phyloP scores from a whole-genome alignment of 2,113 vertebrate species.

The Zosterops lateralis region DNA sequence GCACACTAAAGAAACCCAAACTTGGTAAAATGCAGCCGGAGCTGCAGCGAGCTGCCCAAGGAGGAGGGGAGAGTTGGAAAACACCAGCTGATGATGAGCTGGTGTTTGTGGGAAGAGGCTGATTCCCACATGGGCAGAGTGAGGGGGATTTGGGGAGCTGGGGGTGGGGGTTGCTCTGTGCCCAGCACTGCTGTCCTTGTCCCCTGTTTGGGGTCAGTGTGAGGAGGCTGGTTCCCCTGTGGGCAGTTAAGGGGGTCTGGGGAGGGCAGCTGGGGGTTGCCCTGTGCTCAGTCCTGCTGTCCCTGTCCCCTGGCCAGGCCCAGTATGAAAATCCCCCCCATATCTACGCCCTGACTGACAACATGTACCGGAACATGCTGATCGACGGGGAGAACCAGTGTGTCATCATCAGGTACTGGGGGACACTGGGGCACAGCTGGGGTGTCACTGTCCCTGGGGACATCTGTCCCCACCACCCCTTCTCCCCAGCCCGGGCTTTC shows the following conservation, averaged over 20 bases:
- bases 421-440: neutral
- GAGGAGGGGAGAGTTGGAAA: neutral
- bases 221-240: neutral
- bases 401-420: constrained; percentile 86
- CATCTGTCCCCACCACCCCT: neutral
- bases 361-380: constrained; percentile 98
- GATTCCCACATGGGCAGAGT: neutral
- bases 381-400: constrained; percentile 96
- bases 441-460: rapidly evolving
- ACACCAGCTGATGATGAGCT: neutral
- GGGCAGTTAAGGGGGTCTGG: neutral
- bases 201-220: constrained; percentile 67
- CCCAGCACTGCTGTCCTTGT: neutral
- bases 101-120: neutral
- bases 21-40: neutral
- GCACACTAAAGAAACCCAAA: neutral
- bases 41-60: rapidly evolving
- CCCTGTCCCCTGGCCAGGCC: constrained; percentile 72
- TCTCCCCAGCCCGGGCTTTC: neutral
- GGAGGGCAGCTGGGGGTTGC: neutral
- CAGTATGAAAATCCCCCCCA: constrained; percentile 98
- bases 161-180: neutral
- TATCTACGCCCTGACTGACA: constrained; percentile 93
- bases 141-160: neutral
- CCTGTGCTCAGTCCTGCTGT: neutral